These are phyloP conservation scores for Eubasilissa splendida DNA, from an alignment of 2,888 invertebrate genomes.

Conservation along the genomic window DNA sequence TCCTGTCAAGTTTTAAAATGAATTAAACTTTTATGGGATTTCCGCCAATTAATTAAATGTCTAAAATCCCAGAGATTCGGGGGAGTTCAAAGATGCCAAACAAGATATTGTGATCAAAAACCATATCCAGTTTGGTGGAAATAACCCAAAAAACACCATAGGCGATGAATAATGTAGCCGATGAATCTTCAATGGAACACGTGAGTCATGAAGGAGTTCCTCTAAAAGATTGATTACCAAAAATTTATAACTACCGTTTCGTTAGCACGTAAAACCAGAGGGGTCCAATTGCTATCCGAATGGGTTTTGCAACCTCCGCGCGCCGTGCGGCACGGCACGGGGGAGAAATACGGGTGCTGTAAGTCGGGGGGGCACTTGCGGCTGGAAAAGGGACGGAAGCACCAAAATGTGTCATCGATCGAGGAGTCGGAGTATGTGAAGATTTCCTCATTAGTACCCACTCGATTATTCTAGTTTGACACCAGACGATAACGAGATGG, in stretches of 20 bases:
- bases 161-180: conserved; percentile 19
- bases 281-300: conserved; percentile 18
- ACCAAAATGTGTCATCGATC: conserved; percentile 23
- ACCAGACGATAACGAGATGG: conserved; percentile 32
- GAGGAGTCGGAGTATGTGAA: conserved; percentile 19
- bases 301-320: not conserved
- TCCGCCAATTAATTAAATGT: too few species aligned
- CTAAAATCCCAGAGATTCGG: too few species aligned
- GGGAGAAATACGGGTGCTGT: conserved; percentile 1
- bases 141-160: not conserved
- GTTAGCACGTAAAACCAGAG: conserved; percentile 14
- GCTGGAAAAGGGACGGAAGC: not conserved
- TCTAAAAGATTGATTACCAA: conserved; percentile 34
- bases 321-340: not conserved
- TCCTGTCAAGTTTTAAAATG: too few species aligned
- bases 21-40: too few species aligned
- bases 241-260: conserved; percentile 38
- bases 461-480: conserved; percentile 31
- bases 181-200: conserved; percentile 26
- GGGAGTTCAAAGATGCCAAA: too few species aligned
- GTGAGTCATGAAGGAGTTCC: conserved; percentile 30
- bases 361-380: not conserved
- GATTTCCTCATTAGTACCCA: conserved; percentile 31
- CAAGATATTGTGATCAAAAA: too few species aligned
- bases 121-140: not conserved